Percentiles rank a stretch among this genome's conserved stretches.
These are phyloP conservation scores for Emydura subglobosa DNA, from an alignment of 2,113 vertebrate species.

Conservation along the genomic window DNA sequence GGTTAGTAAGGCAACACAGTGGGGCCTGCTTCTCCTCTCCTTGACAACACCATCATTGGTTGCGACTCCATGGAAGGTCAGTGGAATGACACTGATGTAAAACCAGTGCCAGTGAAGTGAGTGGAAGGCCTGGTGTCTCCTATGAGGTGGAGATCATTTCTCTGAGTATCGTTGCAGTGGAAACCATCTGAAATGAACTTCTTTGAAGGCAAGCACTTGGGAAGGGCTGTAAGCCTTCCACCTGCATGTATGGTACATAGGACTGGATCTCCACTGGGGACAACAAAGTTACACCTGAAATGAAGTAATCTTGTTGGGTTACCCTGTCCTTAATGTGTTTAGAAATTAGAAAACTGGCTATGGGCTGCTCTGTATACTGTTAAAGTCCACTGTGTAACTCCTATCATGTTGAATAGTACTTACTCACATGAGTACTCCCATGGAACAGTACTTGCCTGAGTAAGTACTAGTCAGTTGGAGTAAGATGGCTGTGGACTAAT, in stretches of 20 bases:
- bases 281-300: neutral
- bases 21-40: neutral
- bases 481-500: neutral
- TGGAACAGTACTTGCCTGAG: neutral
- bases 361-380: neutral
- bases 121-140: rapidly evolving
- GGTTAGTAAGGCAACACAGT: neutral
- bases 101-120: neutral
- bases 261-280: neutral
- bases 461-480: neutral
- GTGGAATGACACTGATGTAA: neutral
- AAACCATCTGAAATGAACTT: rapidly evolving
- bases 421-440: neutral
- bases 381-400: neutral
- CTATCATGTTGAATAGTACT: neutral
- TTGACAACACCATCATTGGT: neutral
- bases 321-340: neutral
- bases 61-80: neutral
- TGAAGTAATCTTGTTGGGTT: neutral
- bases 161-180: neutral
- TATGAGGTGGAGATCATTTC: neutral
- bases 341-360: neutral
- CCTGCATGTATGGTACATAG: neutral
- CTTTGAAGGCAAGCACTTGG: neutral
- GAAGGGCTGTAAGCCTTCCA: neutral